Conservation (phyloP, 37 sponge, comb jelly and placozoan species). For the Cliona cf. orientalis region DNA sequence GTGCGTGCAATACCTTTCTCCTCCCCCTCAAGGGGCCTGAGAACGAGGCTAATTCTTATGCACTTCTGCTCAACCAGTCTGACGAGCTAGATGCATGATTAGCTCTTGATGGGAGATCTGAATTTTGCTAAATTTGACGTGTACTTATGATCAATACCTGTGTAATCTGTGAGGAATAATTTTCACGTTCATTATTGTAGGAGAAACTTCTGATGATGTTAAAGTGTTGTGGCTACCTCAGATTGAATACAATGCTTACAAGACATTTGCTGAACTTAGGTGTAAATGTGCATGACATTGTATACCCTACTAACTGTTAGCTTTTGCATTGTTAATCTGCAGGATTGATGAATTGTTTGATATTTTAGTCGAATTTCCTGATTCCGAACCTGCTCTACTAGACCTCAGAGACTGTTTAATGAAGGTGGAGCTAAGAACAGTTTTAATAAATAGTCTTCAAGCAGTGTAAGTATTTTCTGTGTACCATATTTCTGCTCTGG, state of each 20-base stretch:
- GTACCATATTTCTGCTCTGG: neutral
- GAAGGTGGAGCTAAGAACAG: slow-evolving; percentile 21
- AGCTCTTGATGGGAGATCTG: no score
- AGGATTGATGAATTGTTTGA: slow-evolving; percentile 91
- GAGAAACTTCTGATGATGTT: neutral
- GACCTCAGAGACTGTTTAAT: slow-evolving; percentile 72
- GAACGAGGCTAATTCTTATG: no score
- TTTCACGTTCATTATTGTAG: neutral
- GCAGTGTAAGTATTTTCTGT: slow-evolving; percentile 24
- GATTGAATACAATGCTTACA: slow-evolving; percentile 44
- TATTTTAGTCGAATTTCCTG: slow-evolving; percentile 93
- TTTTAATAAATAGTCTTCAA: slow-evolving; percentile 20
- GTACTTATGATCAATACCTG: neutral
- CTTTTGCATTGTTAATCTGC: neutral
- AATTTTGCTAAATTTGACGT: neutral
- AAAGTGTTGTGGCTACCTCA: slow-evolving; percentile 45
- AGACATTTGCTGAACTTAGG: slow-evolving; percentile 70
- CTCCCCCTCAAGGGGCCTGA: no score
- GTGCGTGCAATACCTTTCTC: no score
- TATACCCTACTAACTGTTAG: neutral
- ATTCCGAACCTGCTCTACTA: slow-evolving; percentile 76
- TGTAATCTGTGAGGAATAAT: no score
- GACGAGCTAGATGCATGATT: no score
- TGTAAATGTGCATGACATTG: neutral
- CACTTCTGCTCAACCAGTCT: no score